These are phyloP conservation scores for Aporrectodea caliginosa DNA, from an alignment of 1,140 invertebrate genomes.

Conservation along the genomic window DNA sequence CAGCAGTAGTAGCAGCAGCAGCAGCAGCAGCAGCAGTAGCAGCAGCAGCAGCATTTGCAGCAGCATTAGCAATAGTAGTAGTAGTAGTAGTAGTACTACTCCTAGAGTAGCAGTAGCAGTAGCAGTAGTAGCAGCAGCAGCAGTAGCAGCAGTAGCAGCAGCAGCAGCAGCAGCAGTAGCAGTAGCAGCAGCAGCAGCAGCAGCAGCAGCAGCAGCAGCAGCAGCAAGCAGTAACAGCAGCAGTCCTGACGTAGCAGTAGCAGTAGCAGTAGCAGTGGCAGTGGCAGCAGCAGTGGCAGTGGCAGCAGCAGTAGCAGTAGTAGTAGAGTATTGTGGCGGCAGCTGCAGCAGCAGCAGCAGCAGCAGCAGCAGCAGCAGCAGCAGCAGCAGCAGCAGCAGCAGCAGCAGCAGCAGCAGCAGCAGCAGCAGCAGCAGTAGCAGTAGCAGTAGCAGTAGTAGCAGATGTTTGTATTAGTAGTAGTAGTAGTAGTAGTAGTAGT, in stretches of 20 bases:
- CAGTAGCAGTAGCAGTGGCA: constrained; percentile 3
- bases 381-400: constrained; percentile 9
- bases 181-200: constrained; percentile 9
- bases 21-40: constrained; percentile 4
- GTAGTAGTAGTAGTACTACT: not conserved
- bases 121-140: constrained; percentile 9
- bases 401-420: constrained; percentile 9
- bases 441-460: constrained; percentile 10
- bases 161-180: constrained; percentile 9
- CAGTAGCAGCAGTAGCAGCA: constrained; percentile 9
- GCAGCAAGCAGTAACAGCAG: too few relatives aligned
- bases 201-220: not conserved
- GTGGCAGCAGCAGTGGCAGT: constrained; percentile 9
- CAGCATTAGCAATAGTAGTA: too few relatives aligned
- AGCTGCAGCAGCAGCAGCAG: constrained; percentile 5
- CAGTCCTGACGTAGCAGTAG: too few relatives aligned
- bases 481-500: too few relatives aligned
- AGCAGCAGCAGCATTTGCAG: constrained; percentile 3
- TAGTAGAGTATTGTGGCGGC: too few relatives aligned
- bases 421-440: constrained; percentile 9
- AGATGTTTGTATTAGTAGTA: too few relatives aligned
- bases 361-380: constrained; percentile 9
- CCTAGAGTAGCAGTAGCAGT: not conserved
- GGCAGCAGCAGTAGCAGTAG: constrained; percentile 9
- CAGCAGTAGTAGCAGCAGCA: constrained; percentile 1